Conservation (phyloP, 1,140 invertebrate genomes). For the Diuraphis noxia region DNA sequence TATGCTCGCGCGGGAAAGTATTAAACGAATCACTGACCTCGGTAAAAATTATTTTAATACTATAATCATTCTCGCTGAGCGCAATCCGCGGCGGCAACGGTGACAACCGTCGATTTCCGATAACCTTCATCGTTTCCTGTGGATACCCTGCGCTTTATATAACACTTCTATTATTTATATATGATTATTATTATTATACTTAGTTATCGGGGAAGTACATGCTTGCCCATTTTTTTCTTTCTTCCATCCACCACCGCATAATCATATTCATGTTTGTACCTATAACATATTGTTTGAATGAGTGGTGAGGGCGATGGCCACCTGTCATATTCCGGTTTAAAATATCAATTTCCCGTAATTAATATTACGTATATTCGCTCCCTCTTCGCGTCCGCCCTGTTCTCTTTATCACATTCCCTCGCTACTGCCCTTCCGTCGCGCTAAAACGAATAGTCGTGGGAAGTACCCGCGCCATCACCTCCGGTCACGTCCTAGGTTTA, state of each 20-base stretch:
- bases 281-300: neutral
- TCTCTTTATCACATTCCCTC: neutral
- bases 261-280: neutral
- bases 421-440: neutral
- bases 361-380: neutral
- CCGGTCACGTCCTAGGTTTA: neutral
- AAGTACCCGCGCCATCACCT: neutral
- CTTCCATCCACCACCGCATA: neutral
- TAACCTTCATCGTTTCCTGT: slow-evolving; percentile 45
- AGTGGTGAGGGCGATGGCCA: neutral
- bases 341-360: slow-evolving; percentile 27
- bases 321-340: neutral
- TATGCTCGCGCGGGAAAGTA: neutral
- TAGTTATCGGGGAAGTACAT: neutral
- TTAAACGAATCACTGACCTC: neutral
- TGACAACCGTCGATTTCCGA: slow-evolving; percentile 33
- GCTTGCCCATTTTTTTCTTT: neutral
- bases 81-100: neutral
- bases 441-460: neutral
- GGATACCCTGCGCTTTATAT: neutral
- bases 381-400: neutral
- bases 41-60: neutral
- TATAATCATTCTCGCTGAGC: neutral
- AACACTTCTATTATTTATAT: neutral
- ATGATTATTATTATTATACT: neutral